These are phyloP conservation scores for Perizoma flavofasciatum DNA, from an alignment of 2,888 invertebrate genomes.

Conservation along the genomic window DNA sequence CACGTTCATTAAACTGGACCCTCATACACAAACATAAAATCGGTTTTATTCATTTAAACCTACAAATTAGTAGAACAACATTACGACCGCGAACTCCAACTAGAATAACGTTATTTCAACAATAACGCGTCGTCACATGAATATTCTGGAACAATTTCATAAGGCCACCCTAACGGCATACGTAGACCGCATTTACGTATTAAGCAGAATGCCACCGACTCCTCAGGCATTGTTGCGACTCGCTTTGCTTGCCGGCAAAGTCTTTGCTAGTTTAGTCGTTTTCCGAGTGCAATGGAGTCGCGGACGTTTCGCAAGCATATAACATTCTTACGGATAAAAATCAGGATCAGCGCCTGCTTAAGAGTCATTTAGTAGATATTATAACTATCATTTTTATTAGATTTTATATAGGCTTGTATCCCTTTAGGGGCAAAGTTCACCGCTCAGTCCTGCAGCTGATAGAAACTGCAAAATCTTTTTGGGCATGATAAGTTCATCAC, in stretches of 20 bases:
- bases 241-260: neutral
- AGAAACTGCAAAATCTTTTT: too few species aligned
- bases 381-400: too few species aligned
- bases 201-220: conserved; percentile 3
- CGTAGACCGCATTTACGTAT: conserved; percentile 2
- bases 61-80: conserved; percentile 18
- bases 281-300: neutral
- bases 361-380: too few species aligned
- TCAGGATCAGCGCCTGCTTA: too few species aligned
- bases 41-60: conserved; percentile 16
- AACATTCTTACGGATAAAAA: too few species aligned
- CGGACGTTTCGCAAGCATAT: too few species aligned
- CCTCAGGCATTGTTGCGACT: neutral
- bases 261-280: neutral
- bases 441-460: too few species aligned
- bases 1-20: too few species aligned
- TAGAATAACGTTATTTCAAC: conserved; percentile 42
- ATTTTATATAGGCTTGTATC: too few species aligned
- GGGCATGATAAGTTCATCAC: too few species aligned
- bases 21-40: neutral
- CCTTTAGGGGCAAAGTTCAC: too few species aligned
- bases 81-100: conserved; percentile 23
- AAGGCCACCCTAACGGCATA: conserved; percentile 34
- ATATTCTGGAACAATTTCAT: conserved; percentile 47
- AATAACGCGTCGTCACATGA: conserved; percentile 40